Conservation (phyloP, 2,888 invertebrate species). For the Pachycephus smyrnensis region DNA sequence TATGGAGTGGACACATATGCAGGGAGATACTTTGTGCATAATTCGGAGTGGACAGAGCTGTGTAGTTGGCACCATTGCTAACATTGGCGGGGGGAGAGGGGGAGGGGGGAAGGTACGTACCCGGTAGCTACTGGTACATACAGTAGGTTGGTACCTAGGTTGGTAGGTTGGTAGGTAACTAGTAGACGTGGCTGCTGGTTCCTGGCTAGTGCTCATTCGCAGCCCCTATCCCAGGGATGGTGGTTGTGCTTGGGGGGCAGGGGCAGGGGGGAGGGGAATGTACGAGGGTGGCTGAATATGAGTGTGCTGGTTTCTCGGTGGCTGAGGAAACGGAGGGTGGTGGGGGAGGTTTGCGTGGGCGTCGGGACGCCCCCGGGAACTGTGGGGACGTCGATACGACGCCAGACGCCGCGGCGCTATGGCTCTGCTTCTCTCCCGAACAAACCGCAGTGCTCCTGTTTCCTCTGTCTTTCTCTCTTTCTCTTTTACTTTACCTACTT, state of each 20-base stretch:
- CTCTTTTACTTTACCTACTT: neutral
- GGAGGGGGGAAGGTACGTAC: neutral
- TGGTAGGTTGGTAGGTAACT: neutral
- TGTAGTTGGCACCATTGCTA: neutral
- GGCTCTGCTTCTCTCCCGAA: constrained; percentile 15
- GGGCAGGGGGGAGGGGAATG: neutral
- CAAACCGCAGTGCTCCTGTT: constrained; percentile 8
- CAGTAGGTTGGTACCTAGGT: neutral
- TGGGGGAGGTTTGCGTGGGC: constrained; percentile 17
- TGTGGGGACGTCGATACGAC: constrained; percentile 21
- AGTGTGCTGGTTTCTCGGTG: neutral
- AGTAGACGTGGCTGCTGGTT: neutral
- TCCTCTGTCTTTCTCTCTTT: neutral
- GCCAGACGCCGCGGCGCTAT: constrained; percentile 30
- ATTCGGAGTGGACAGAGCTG: neutral
- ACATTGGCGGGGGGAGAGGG: neutral
- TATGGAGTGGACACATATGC: neutral
- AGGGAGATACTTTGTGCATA: neutral
- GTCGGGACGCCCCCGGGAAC: constrained; percentile 12
- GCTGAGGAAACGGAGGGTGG: neutral
- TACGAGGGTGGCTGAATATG: neutral
- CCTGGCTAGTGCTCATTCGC: constrained; percentile 15
- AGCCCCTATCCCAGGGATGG: neutral
- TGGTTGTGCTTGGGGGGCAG: neutral
- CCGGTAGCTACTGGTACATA: neutral